These are phyloP conservation scores for Furcifer pardalis DNA, from an alignment of 2,797 vertebrate species.

Conservation along the genomic window DNA sequence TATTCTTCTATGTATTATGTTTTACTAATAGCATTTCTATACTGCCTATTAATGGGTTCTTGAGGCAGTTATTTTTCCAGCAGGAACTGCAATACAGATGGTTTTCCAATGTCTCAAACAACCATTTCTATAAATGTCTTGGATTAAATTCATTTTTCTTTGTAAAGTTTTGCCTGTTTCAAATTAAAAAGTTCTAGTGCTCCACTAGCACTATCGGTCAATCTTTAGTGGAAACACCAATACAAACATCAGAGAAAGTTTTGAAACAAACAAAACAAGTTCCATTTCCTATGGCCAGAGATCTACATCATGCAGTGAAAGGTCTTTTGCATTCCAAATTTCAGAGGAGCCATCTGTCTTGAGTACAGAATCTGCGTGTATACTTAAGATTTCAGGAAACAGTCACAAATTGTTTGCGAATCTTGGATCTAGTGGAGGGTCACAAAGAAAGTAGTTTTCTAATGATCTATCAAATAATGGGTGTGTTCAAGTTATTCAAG, in stretches of 20 bases:
- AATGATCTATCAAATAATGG: neutral
- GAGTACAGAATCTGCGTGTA: neutral
- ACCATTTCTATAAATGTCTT: neutral
- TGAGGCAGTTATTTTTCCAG: neutral
- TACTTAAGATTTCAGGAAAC: neutral
- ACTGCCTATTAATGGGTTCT: neutral
- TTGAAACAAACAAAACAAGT: neutral
- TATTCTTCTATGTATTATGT: neutral
- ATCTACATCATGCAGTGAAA: conserved; percentile 27
- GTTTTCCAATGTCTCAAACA: neutral
- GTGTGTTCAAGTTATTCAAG: neutral
- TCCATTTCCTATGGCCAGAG: conserved; percentile 31
- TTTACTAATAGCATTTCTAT: neutral
- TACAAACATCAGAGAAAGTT: neutral
- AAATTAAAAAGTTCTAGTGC: neutral
- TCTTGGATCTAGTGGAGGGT: neutral
- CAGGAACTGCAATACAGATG: neutral
- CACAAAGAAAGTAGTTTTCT: neutral
- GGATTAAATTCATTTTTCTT: neutral
- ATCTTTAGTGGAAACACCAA: neutral
- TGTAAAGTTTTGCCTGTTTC: too few relatives aligned
- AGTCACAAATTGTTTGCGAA: neutral
- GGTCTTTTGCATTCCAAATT: neutral
- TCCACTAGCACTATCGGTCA: neutral
- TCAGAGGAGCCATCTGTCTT: neutral